Evolutionary conservation across 2,113 vertebrate genomes (phyloP).

Genomic region (Misgurnus anguillicaudatus): DNA sequence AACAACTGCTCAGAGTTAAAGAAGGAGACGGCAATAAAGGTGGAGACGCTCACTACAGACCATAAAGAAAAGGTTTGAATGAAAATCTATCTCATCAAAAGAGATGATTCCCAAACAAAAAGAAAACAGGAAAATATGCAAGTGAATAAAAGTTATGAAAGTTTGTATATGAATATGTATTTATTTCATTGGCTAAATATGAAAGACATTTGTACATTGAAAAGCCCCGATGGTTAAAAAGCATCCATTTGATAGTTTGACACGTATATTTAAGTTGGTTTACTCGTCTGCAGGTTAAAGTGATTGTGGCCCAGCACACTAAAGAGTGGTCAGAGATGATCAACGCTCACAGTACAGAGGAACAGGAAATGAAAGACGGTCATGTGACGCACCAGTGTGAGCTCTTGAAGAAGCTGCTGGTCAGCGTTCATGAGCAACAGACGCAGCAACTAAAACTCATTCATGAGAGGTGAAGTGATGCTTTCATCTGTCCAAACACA

Average conservation of each 20-base stretch:
- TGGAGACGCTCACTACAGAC: constrained; percentile 87
- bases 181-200: too few species aligned
- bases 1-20: constrained; percentile 95
- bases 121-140: too few species aligned
- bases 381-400: constrained; percentile 95
- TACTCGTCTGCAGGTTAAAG: constrained; percentile 81
- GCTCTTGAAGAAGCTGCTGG: constrained; percentile 87
- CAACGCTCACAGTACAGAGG: constrained; percentile 86
- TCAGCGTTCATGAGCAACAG: constrained; percentile 89
- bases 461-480: constrained; percentile 84
- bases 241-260: too few species aligned
- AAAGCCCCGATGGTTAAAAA: too few species aligned
- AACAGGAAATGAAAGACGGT: constrained; percentile 88
- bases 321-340: constrained; percentile 98
- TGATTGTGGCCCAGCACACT: constrained; percentile 94
- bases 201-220: too few species aligned
- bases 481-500: too few species aligned
- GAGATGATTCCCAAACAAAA: too few species aligned
- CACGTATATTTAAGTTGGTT: too few species aligned
- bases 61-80: constrained; percentile 92
- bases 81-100: not conserved
- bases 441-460: constrained; percentile 90
- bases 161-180: too few species aligned
- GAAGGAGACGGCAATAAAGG: constrained; percentile 97
- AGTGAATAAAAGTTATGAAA: too few species aligned